These are phyloP conservation scores for Calcarius ornatus DNA, from an alignment of 2,113 vertebrate species.

Conservation along the genomic window DNA sequence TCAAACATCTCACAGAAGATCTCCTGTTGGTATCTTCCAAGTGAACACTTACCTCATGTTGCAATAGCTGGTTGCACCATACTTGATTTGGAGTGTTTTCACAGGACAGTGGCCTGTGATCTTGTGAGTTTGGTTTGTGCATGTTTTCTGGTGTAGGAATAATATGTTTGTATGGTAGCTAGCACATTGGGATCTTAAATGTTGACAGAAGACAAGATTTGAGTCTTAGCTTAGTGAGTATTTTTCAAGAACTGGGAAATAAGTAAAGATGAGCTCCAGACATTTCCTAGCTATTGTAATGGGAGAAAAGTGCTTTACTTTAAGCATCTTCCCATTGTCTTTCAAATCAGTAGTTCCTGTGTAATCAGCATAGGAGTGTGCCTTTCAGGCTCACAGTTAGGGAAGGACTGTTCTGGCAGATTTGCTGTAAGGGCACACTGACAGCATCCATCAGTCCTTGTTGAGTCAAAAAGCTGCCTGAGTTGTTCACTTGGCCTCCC, in stretches of 20 bases:
- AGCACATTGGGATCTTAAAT: not conserved
- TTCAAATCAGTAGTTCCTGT: not conserved
- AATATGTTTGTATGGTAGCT: not conserved
- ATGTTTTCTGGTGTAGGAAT: not conserved
- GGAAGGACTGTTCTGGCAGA: not conserved
- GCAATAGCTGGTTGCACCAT: not conserved
- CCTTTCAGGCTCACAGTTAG: not conserved
- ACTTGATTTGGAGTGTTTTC: not conserved
- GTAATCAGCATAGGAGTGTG: too few species aligned
- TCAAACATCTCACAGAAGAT: not conserved
- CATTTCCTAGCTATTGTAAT: not conserved
- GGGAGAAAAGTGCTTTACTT: not conserved
- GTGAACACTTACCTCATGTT: not conserved
- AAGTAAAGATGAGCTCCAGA: not conserved
- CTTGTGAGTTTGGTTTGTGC: not conserved
- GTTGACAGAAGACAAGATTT: not conserved
- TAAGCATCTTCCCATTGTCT: not conserved
- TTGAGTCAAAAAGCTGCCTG: not conserved
- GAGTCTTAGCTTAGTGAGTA: not conserved
- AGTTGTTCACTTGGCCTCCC: not conserved
- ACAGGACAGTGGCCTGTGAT: not conserved
- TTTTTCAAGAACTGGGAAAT: not conserved
- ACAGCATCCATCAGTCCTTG: not conserved
- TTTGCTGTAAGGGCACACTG: not conserved
- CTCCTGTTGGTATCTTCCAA: not conserved